Evolutionary conservation across 2,113 vertebrate species (phyloP), one percentile per base, ranked within the genome.

Genomic region (Neogale vison): DNA sequence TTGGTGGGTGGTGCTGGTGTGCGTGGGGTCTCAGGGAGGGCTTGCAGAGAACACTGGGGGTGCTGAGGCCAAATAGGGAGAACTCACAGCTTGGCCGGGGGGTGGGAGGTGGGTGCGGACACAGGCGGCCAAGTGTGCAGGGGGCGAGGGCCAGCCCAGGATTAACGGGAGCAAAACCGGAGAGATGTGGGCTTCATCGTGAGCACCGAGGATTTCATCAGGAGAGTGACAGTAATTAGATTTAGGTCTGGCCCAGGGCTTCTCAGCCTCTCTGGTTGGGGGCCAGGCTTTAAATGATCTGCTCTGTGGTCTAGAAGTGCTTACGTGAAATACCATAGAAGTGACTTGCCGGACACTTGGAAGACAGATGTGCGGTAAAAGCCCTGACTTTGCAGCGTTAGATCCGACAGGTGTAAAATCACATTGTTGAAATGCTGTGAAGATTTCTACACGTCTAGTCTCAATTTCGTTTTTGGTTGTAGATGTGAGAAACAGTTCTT

Each of bases 41-140:
- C 57, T 71, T 55, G 52, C 55, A 18, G 91, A 86, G 21, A 26
- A 61, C 36, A 18, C 8, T 6, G 85, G 57, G 11, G 71, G 20
- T 13, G 69, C 61, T 76, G n/a, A 61, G 84, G 18, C 65, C 24
- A 21, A 11, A 55, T 0, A 23, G 79, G 34, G 26, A 77, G 47
- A 8, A 31, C 21, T 47, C 18, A 34, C 1, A 29, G 45, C 45
- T 63, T 15, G 12, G 59, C 13, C 0, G 0, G 9, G n/a, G 12
- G 55, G 26, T 1, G 69, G 57, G 57, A 11, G 18, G 36, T 13
- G 15, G 15, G 57, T 9, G 42, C 0, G 13, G 45, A 18, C 45
- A 3, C 14, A 18, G 50, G 21, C 3, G 17, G 20, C 17, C 34
- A 76, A 2, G 34, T 65, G 7, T 42, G 18, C n/a, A 36, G 47